Evolutionary conservation across 2,888 invertebrate genomes (phyloP).

Genomic region (Lymantria monacha): DNA sequence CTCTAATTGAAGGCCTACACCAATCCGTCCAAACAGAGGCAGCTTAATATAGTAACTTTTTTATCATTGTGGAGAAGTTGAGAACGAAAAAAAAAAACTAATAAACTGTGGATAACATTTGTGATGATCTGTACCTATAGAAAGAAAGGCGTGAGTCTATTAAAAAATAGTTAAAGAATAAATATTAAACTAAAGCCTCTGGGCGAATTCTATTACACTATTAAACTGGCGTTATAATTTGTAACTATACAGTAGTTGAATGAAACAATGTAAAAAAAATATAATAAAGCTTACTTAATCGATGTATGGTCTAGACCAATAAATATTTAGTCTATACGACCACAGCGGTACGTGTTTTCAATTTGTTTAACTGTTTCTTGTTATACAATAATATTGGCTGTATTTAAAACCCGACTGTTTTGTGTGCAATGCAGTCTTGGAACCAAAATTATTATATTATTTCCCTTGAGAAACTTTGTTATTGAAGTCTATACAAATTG

Average conservation of each 20-base stretch:
- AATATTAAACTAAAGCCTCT: conserved; percentile 13
- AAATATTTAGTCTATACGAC: conserved; percentile 20
- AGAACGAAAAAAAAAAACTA: no score
- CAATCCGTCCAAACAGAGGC: no score
- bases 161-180: no score
- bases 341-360: conserved; percentile 13
- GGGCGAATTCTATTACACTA: conserved; percentile 4
- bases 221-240: conserved; percentile 8
- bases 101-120: no score
- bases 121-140: no score
- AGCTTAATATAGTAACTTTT: no score
- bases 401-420: conserved; percentile 14
- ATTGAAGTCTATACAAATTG: neutral
- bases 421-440: conserved; percentile 3
- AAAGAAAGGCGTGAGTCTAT: no score
- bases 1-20: no score
- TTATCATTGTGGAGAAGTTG: no score
- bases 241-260: conserved; percentile 33
- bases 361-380: conserved; percentile 16
- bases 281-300: no score
- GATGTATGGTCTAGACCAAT: conserved; percentile 30
- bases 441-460: conserved; percentile 1
- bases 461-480: neutral
- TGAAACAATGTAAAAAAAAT: conserved; percentile 13
- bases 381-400: conserved; percentile 9